These are phyloP conservation scores for Rhizomys pruinosus DNA, from an alignment of 2,113 vertebrate genomes.

Conservation along the genomic window DNA sequence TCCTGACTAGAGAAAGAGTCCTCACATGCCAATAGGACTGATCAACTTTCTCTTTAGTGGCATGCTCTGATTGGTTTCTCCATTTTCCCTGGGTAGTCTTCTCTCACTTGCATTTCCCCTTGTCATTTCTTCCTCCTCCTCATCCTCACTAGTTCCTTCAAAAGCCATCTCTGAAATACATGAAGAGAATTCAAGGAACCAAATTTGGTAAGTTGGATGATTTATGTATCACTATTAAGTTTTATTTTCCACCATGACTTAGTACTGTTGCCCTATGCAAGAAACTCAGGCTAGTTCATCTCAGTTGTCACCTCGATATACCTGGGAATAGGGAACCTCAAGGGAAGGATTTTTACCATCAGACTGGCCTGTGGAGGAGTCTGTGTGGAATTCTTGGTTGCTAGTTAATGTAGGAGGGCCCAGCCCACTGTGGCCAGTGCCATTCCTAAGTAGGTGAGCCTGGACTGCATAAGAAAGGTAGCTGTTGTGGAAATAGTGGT, in stretches of 20 bases:
- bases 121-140: background rate
- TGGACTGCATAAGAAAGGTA: no score
- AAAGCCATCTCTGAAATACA: background rate
- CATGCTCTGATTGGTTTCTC: background rate
- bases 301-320: no score
- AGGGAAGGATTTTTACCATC: no score
- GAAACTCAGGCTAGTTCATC: no score
- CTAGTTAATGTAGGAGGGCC: no score
- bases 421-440: no score
- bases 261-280: background rate
- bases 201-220: background rate
- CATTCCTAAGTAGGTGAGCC: no score
- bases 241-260: background rate
- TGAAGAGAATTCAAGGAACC: background rate
- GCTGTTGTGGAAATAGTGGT: no score
- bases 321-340: no score
- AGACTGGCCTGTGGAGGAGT: no score
- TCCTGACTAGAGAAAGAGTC: background rate
- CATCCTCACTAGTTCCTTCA: background rate
- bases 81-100: background rate
- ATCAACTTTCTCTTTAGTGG: background rate
- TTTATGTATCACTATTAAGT: background rate
- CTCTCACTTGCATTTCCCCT: background rate
- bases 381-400: no score
- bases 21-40: background rate